Evolutionary conservation across 2,888 invertebrate genomes (phyloP).

Genomic region (Eupithecia abbreviata): DNA sequence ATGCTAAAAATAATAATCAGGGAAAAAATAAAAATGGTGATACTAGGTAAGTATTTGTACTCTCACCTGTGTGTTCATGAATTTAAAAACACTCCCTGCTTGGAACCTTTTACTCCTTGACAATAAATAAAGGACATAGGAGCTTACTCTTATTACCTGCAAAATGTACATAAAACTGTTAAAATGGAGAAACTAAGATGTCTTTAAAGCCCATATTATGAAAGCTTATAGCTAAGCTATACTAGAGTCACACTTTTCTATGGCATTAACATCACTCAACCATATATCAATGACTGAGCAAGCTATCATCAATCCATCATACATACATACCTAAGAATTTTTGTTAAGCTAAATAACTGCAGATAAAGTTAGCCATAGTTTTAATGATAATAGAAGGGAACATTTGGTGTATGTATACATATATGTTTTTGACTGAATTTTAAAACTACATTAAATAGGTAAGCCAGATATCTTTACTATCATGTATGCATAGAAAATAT

Average conservation of each 20-base stretch:
- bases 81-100: slow-evolving; percentile 92
- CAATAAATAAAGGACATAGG: slow-evolving; percentile 88
- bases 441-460: neutral
- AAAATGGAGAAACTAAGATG: neutral
- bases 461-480: neutral
- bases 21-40: neutral
- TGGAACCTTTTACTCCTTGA: slow-evolving; percentile 91
- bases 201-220: neutral
- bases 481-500: neutral
- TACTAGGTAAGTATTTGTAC: neutral
- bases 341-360: neutral
- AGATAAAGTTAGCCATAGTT: neutral
- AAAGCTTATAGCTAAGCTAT: too few relatives aligned
- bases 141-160: slow-evolving; percentile 85
- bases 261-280: too few relatives aligned
- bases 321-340: too few relatives aligned
- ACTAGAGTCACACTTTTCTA: too few relatives aligned
- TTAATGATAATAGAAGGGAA: neutral
- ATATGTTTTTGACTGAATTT: neutral
- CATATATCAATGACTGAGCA: too few relatives aligned
- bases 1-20: neutral
- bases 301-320: too few relatives aligned
- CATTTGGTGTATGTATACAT: neutral
- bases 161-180: slow-evolving; percentile 48
- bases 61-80: slow-evolving; percentile 92